A percentile compares a stretch with the other conserved stretches of the same genome.
phyloP scores from a whole-genome alignment of 2,113 vertebrate species.

The Elephantulus edwardii region DNA sequence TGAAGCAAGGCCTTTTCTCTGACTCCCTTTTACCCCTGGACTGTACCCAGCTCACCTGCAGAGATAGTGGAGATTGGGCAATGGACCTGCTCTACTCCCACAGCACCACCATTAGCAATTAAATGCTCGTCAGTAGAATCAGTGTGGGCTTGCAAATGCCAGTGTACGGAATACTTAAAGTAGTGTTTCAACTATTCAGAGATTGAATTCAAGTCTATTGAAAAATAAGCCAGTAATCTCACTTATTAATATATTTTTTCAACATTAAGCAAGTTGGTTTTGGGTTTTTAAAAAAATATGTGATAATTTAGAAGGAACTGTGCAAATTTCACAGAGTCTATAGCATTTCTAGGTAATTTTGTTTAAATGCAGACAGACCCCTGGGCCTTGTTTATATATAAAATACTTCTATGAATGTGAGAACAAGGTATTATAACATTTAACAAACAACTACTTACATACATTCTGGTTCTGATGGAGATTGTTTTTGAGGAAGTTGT shows the following conservation, averaged over 20 bases:
- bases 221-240: background rate
- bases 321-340: background rate
- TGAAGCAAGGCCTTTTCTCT: constrained; percentile 20
- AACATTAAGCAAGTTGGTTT: background rate
- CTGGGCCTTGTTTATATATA: background rate
- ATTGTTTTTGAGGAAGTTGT: background rate
- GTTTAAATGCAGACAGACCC: background rate
- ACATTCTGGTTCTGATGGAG: background rate
- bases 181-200: constrained; percentile 12
- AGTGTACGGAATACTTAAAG: background rate
- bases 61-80: background rate
- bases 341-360: background rate
- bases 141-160: background rate
- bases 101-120: background rate
- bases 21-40: background rate
- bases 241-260: background rate
- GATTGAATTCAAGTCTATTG: constrained; percentile 5
- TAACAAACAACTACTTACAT: background rate
- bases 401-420: background rate
- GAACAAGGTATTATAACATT: background rate
- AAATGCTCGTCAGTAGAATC: background rate
- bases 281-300: background rate
- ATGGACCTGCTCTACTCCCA: background rate
- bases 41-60: background rate
- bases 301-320: background rate